phyloP scores from a whole-genome alignment of 1,140 invertebrate genomes.

The Dendrolimus punctatus region DNA sequence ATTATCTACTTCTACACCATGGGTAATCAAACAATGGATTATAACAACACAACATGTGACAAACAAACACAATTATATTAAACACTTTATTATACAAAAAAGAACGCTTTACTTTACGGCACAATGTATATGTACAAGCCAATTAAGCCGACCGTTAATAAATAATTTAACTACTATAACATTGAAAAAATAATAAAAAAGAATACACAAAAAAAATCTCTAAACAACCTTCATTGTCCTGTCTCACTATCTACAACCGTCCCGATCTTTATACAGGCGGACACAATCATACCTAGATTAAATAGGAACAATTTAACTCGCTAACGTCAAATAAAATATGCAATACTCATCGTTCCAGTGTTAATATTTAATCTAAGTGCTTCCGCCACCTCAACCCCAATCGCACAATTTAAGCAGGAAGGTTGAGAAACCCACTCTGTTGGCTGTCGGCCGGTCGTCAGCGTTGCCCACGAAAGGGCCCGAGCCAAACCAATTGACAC shows the following conservation, averaged over 20 bases:
- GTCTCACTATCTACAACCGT: slow-evolving; percentile 27
- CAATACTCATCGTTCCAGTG: slow-evolving; percentile 3
- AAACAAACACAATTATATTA: slow-evolving; percentile 9
- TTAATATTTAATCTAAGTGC: slow-evolving; percentile 46
- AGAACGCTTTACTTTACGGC: slow-evolving; percentile 17
- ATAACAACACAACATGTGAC: slow-evolving; percentile 6
- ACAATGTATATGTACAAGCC: slow-evolving; percentile 36
- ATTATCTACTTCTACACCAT: too few relatives aligned
- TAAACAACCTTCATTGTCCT: slow-evolving; percentile 14
- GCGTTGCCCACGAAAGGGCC: slow-evolving; percentile 67
- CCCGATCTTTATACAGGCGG: slow-evolving; percentile 17
- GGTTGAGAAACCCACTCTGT: slow-evolving; percentile 64
- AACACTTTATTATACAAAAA: slow-evolving; percentile 29
- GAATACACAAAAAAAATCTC: slow-evolving; percentile 18
- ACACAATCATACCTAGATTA: slow-evolving; percentile 41
- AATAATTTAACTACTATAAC: slow-evolving; percentile 29
- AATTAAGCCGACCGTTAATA: slow-evolving; percentile 31
- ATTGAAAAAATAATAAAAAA: slow-evolving; percentile 21
- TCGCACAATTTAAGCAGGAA: slow-evolving; percentile 61
- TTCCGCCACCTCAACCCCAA: slow-evolving; percentile 55
- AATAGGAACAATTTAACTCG: slow-evolving; percentile 33
- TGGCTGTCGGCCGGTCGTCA: slow-evolving; percentile 43
- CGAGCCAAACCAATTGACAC: slow-evolving; percentile 66
- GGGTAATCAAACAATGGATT: not conserved
- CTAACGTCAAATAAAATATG: slow-evolving; percentile 4